These are phyloP conservation scores for Bellardia bayeri DNA, from an alignment of 2,888 invertebrate species.

Conservation along the genomic window DNA sequence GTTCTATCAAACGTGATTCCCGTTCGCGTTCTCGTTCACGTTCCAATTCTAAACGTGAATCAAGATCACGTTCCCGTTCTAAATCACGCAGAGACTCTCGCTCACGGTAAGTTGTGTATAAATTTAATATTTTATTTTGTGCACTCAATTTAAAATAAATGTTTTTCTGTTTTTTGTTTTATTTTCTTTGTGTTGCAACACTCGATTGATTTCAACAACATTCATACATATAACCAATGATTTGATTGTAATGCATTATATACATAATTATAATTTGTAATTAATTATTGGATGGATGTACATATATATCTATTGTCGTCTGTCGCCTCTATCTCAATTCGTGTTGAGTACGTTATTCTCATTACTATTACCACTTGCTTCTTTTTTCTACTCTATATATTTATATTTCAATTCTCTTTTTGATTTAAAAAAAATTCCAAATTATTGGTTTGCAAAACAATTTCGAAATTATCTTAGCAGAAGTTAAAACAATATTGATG, in stretches of 20 bases:
- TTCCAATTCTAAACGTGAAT: conserved; percentile 83
- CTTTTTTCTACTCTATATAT: not conserved
- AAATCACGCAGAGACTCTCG: conserved; percentile 85
- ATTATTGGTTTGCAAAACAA: conserved; percentile 29
- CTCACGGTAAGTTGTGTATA: conserved; percentile 83
- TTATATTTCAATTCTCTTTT: conserved; percentile 36
- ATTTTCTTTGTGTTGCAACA: conserved; percentile 73
- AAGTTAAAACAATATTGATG: conserved; percentile 41
- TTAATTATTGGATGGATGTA: conserved; percentile 62
- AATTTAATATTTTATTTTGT: conserved; percentile 9
- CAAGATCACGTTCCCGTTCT: conserved; percentile 84
- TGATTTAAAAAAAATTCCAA: conserved; percentile 40
- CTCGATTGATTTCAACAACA: conserved; percentile 58
- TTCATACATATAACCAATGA: conserved; percentile 54
- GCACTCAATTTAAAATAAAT: conserved; percentile 63
- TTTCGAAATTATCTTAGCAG: conserved; percentile 32
- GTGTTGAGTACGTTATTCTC: conserved; percentile 68
- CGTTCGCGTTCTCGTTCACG: conserved; percentile 83
- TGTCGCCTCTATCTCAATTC: conserved; percentile 56
- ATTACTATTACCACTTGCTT: conserved; percentile 50
- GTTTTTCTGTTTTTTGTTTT: conserved; percentile 70
- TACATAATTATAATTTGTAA: conserved; percentile 62
- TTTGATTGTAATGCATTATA: conserved; percentile 54
- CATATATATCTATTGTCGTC: conserved; percentile 52
- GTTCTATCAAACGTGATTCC: conserved; percentile 84